phyloP scores from a whole-genome alignment of 2,797 vertebrate species.

The Bovichtus diacanthus region DNA sequence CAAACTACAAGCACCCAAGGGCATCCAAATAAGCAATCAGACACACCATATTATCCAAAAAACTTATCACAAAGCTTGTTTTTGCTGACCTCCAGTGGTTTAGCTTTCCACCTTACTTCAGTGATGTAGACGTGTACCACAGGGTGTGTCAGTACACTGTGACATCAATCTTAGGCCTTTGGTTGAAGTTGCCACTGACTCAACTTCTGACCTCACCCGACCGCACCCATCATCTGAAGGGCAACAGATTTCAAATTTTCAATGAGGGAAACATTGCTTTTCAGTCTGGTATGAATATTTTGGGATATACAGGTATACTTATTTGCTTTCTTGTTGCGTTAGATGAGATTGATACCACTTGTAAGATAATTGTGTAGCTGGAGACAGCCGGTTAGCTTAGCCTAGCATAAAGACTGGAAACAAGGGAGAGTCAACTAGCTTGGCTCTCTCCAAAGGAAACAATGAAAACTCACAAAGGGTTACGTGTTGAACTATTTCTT shows the following conservation, averaged over 20 bases:
- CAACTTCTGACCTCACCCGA: background rate
- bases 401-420: background rate
- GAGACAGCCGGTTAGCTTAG: background rate
- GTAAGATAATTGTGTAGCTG: too few relatives aligned
- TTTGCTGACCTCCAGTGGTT: background rate
- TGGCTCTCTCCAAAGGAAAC: background rate
- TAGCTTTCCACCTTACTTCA: background rate
- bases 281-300: background rate
- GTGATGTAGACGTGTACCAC: background rate
- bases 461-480: slow-evolving; percentile 6
- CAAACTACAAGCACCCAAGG: too few relatives aligned
- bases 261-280: background rate
- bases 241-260: background rate
- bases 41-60: background rate
- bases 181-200: background rate
- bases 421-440: too few relatives aligned
- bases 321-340: too few relatives aligned
- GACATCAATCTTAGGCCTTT: background rate
- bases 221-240: background rate
- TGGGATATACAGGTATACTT: too few relatives aligned
- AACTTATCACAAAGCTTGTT: background rate
- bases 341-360: too few relatives aligned
- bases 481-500: background rate
- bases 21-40: background rate
- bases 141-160: background rate